A percentile compares a stretch with the other conserved stretches of the same genome.
Evolutionary conservation across 2,888 invertebrate species (phyloP).

Genomic region (Chrysodeixis includens): DNA sequence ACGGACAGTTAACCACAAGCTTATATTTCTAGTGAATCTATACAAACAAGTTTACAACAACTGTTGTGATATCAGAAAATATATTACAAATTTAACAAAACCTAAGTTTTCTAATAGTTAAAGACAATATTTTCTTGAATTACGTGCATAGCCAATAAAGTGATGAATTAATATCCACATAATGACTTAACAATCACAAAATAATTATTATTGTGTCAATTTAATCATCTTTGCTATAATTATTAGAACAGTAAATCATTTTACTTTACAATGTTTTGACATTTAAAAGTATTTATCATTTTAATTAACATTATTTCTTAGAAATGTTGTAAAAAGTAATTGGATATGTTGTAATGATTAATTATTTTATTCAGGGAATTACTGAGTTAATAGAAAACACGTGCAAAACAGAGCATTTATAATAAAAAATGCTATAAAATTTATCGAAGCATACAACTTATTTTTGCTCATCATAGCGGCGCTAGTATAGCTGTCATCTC

Average conservation of each 20-base stretch:
- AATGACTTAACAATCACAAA: conserved; percentile 37
- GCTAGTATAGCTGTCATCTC: neutral
- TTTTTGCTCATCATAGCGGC: neutral
- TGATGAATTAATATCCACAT: conserved; percentile 23
- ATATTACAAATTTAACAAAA: conserved; percentile 12
- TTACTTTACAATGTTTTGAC: conserved; percentile 19
- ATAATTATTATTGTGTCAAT: conserved; percentile 7
- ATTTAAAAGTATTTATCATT: conserved; percentile 36
- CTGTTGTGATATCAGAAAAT: no score
- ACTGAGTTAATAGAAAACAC: neutral
- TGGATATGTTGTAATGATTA: conserved; percentile 13
- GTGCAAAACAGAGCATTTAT: neutral
- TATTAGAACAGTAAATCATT: conserved; percentile 22
- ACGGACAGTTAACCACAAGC: no score
- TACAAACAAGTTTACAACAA: no score
- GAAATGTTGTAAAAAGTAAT: conserved; percentile 23
- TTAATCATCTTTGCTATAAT: conserved; percentile 26
- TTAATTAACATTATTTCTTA: conserved; percentile 16
- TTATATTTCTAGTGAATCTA: no score
- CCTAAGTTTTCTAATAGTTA: conserved; percentile 13
- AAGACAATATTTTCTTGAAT: conserved; percentile 5
- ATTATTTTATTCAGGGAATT: conserved; percentile 13
- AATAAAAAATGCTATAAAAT: neutral
- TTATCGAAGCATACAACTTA: neutral
- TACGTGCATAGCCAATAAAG: conserved; percentile 13